These are phyloP conservation scores for Helicoverpa assulta DNA, from an alignment of 2,888 invertebrate species.

Conservation along the genomic window DNA sequence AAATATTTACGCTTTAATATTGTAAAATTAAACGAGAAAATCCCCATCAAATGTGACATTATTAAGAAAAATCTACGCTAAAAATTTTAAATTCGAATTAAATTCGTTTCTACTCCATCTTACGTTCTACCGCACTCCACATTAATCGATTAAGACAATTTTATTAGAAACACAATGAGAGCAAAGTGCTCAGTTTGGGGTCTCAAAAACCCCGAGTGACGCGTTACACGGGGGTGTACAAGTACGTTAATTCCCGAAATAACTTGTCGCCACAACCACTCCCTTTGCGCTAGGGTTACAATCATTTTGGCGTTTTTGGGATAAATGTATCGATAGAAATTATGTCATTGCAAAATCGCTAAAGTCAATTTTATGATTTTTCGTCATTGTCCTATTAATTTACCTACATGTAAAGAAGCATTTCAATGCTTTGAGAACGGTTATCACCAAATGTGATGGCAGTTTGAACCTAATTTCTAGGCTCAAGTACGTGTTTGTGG, in stretches of 20 bases:
- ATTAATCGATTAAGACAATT: constrained; percentile 56
- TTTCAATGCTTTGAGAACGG: too few species aligned
- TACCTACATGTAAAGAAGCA: too few species aligned
- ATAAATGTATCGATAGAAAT: constrained; percentile 8
- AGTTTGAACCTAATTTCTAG: too few species aligned
- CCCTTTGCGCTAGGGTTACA: constrained; percentile 62
- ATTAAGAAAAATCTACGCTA: not conserved
- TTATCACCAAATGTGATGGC: too few species aligned
- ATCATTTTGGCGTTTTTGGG: constrained; percentile 19
- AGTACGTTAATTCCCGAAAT: constrained; percentile 84
- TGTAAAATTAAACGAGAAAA: not conserved
- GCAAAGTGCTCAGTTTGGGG: constrained; percentile 56
- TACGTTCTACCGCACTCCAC: constrained; percentile 1
- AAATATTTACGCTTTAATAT: too few species aligned
- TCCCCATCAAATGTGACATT: not conserved
- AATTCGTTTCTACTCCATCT: not conserved
- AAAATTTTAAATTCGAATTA: not conserved
- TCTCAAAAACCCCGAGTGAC: constrained; percentile 63
- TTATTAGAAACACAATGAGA: constrained; percentile 56
- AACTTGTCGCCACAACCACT: constrained; percentile 84
- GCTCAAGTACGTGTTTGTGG: too few species aligned
- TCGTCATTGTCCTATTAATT: too few species aligned
- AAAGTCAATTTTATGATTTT: too few species aligned
- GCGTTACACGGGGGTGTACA: constrained; percentile 67
- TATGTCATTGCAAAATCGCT: not conserved